Percentiles rank a stretch among this genome's conserved stretches.
These are phyloP conservation scores for Drosophila sulfurigaster DNA, from an alignment of 1,140 invertebrate species.

Conservation along the genomic window DNA sequence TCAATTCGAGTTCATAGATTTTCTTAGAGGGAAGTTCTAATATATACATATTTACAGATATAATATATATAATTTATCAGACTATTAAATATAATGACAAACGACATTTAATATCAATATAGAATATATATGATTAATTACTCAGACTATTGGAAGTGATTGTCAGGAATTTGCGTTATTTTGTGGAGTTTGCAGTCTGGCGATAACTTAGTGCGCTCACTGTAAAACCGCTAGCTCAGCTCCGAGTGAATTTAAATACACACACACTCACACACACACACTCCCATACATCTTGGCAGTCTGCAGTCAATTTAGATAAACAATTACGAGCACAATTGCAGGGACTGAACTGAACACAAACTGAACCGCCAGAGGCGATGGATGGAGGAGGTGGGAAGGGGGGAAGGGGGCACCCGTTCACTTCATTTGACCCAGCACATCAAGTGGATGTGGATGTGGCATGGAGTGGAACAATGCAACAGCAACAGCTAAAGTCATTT, in stretches of 20 bases:
- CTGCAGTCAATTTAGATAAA: constrained; percentile 78
- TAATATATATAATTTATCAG: no score
- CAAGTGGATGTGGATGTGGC: constrained; percentile 45
- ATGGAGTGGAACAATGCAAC: constrained; percentile 35
- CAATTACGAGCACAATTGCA: constrained; percentile 74
- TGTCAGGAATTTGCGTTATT: no score
- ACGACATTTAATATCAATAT: no score
- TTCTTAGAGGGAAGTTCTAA: no score
- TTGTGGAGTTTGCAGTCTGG: not conserved
- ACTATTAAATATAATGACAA: no score
- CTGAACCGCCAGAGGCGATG: not conserved
- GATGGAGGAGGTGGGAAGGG: not conserved
- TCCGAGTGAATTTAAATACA: constrained; percentile 37
- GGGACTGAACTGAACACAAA: not conserved
- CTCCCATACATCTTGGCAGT: constrained; percentile 37
- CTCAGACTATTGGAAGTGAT: no score
- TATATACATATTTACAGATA: no score
- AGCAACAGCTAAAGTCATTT: constrained; percentile 47
- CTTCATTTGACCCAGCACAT: constrained; percentile 71
- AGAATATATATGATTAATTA: no score
- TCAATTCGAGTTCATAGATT: no score
- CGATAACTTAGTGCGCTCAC: constrained; percentile 23
- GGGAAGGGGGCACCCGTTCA: constrained; percentile 49
- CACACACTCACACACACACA: constrained; percentile 12
- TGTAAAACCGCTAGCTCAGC: constrained; percentile 18